These are phyloP conservation scores for Oryzias melastigma DNA, from an alignment of 2,113 vertebrate genomes.

Conservation along the genomic window DNA sequence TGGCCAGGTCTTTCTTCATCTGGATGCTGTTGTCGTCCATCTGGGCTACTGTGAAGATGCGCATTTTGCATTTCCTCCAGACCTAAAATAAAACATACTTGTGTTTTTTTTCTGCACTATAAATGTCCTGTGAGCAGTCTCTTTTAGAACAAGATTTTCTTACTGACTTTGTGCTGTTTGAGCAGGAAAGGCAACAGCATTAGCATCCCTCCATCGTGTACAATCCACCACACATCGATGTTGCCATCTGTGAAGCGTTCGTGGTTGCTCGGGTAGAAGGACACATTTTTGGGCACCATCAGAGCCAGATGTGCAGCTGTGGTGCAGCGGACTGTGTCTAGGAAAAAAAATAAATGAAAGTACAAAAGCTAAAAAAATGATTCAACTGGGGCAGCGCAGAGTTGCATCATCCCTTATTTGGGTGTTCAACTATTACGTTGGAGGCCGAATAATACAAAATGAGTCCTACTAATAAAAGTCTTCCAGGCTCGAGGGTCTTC, in stretches of 20 bases:
- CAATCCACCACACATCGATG: conserved; percentile 99
- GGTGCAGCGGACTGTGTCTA: conserved; percentile 95
- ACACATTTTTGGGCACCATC: conserved; percentile 96
- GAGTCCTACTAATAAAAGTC: conserved; percentile 90
- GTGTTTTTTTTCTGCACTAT: background rate
- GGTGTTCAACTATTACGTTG: background rate
- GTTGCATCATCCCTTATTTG: no score
- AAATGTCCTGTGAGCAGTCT: background rate
- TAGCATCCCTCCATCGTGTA: conserved; percentile 97
- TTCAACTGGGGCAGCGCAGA: no score
- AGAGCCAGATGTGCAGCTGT: conserved; percentile 95
- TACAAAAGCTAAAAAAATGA: conserved; percentile 2
- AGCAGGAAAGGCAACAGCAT: conserved; percentile 97
- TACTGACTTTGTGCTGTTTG: conserved; percentile 93
- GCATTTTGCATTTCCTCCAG: conserved; percentile 96
- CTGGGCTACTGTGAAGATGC: conserved; percentile 97
- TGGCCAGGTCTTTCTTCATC: conserved; percentile 97
- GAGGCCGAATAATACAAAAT: background rate
- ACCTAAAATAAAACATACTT: conserved; percentile 76
- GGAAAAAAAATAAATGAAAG: conserved; percentile 19
- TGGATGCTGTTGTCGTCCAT: conserved; percentile 99
- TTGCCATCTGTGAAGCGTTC: conserved; percentile 95
- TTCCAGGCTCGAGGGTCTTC: conserved; percentile 98
- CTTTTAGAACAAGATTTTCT: background rate
- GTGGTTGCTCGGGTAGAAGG: conserved; percentile 96